A percentile compares a stretch with the other conserved stretches of the same genome.
Conservation (phyloP, 2,113 vertebrate species). For the Bubo bubo region DNA sequence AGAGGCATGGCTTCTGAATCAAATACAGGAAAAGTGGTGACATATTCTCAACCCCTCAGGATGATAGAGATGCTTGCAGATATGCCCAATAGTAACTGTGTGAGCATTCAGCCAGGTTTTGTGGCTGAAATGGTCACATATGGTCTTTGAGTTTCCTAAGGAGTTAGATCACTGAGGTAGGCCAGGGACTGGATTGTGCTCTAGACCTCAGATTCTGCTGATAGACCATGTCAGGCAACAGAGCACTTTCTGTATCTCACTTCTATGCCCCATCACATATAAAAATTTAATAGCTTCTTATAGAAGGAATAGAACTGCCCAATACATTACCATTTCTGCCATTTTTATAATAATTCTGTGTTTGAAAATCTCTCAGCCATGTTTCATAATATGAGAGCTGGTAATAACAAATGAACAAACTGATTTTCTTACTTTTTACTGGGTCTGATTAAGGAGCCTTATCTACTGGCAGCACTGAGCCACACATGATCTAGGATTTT, state of each 20-base stretch:
- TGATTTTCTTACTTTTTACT: not conserved
- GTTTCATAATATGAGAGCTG: not conserved
- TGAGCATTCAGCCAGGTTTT: not conserved
- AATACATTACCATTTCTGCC: not conserved
- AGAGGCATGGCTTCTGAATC: not conserved
- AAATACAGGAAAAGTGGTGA: not conserved
- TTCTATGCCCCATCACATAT: not conserved
- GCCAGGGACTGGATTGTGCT: not conserved
- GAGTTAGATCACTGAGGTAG: fast-evolving
- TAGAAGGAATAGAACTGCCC: not conserved
- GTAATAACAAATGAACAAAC: not conserved
- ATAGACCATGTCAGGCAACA: fast-evolving
- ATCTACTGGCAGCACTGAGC: not conserved
- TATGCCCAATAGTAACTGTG: fast-evolving
- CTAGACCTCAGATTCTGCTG: not conserved
- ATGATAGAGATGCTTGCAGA: not conserved
- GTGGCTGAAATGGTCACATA: not conserved
- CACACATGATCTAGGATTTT: not conserved
- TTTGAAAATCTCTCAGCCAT: not conserved
- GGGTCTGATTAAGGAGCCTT: not conserved
- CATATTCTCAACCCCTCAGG: not conserved
- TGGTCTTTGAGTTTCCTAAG: not conserved
- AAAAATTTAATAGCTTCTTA: not conserved
- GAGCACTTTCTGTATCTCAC: not conserved
- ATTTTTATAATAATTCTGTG: not conserved